Percentiles rank a stretch among this genome's conserved stretches.
phyloP scores from a whole-genome alignment of 2,113 vertebrate genomes.

The Marcusenius ussheri region DNA sequence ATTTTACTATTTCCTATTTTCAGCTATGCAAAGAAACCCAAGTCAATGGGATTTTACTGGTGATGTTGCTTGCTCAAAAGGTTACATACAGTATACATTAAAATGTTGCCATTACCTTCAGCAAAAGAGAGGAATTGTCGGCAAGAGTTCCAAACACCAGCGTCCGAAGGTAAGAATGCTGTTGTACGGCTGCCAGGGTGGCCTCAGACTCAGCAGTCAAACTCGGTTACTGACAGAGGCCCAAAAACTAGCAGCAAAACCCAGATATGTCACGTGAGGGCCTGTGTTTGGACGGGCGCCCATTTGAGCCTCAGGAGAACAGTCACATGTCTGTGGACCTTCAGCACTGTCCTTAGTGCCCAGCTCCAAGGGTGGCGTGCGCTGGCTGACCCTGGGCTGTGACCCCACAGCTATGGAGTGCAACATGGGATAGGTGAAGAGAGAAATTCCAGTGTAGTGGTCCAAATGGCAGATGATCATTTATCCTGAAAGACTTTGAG shows the following conservation, averaged over 20 bases:
- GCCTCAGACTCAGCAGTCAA: not conserved
- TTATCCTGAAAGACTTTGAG: not conserved
- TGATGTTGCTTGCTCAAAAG: not conserved
- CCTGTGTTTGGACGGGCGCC: no score
- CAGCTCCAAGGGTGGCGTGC: not conserved
- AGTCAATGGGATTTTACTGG: not conserved
- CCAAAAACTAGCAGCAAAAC: not conserved
- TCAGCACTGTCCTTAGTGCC: no score
- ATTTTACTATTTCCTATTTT: not conserved
- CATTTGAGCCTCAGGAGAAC: not conserved
- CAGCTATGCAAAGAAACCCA: not conserved
- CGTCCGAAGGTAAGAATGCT: not conserved
- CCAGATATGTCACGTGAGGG: not conserved
- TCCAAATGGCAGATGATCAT: not conserved
- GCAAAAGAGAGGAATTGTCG: not conserved
- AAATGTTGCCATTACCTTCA: not conserved
- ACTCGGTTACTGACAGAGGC: not conserved
- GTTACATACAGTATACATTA: not conserved
- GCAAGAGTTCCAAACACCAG: not conserved
- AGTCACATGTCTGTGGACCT: not conserved
- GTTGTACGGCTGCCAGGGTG: not conserved
- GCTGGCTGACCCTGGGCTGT: not conserved
- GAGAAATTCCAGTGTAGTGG: not conserved
- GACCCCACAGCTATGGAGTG: not conserved
- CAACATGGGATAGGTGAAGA: not conserved